These are phyloP conservation scores for Myoxocephalus aenaeus DNA, from an alignment of 2,797 vertebrate species.

Conservation along the genomic window DNA sequence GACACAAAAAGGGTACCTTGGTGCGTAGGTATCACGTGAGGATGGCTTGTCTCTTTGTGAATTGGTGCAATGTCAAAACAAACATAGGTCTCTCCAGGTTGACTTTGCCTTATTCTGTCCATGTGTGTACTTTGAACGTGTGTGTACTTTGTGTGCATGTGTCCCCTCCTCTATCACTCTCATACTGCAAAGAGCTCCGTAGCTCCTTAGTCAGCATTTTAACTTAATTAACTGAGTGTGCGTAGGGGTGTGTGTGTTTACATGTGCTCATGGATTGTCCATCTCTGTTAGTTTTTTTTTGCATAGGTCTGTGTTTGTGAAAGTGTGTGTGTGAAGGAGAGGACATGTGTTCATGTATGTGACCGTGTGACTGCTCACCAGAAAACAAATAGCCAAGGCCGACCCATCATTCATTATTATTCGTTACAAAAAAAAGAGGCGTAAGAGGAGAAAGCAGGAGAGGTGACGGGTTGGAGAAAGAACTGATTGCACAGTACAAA, in stretches of 20 bases:
- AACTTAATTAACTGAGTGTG: constrained; percentile 66
- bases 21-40: neutral
- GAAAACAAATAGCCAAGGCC: constrained; percentile 9
- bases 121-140: constrained; percentile 10
- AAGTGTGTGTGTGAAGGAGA: neutral
- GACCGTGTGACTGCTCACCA: constrained; percentile 13
- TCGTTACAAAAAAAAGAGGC: neutral
- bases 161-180: constrained; percentile 30
- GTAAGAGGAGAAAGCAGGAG: neutral
- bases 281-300: constrained; percentile 40
- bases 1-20: neutral
- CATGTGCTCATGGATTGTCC: constrained; percentile 49
- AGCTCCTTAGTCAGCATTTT: constrained; percentile 67
- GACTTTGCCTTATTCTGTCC: constrained; percentile 35
- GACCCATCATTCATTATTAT: constrained; percentile 10
- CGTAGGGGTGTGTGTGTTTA: constrained; percentile 31
- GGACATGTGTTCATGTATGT: constrained; percentile 10
- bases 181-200: constrained; percentile 45
- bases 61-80: constrained; percentile 57
- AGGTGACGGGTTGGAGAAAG: neutral
- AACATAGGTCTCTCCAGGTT: constrained; percentile 19
- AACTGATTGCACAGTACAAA: neutral
- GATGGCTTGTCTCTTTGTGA: neutral
- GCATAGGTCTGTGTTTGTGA: constrained; percentile 20
- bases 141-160: constrained; percentile 9